Conservation (phyloP, 2,113 vertebrate genomes). For the Hylia prasina region DNA sequence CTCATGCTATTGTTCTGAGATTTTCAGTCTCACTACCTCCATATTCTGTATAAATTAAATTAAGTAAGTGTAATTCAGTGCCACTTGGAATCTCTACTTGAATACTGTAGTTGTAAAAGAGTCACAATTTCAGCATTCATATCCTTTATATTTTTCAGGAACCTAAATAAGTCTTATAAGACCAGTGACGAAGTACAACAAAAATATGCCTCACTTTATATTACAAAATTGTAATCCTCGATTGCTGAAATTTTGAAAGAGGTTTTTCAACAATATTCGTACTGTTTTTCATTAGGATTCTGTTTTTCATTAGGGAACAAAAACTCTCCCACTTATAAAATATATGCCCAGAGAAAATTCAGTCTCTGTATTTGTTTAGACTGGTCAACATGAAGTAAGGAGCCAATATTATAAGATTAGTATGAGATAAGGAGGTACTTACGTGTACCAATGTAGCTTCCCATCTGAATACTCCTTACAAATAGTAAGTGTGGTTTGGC, state of each 20-base stretch:
- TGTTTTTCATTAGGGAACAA: neutral
- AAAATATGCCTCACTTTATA: neutral
- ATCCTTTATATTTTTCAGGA: slow-evolving; percentile 54
- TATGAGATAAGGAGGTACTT: neutral
- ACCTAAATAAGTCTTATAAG: slow-evolving; percentile 42
- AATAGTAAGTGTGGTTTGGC: neutral
- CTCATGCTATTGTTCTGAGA: slow-evolving; percentile 57
- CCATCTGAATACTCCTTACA: neutral
- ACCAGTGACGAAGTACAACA: neutral
- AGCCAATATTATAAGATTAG: neutral
- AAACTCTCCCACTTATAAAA: neutral
- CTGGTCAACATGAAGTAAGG: neutral
- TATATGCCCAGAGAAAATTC: neutral
- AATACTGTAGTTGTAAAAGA: neutral
- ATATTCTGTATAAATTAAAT: slow-evolving; percentile 62
- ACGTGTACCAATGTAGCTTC: neutral
- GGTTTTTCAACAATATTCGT: neutral
- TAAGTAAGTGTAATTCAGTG: slow-evolving; percentile 43
- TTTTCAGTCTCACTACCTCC: slow-evolving; percentile 53
- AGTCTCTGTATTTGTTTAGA: neutral
- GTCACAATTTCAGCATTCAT: slow-evolving; percentile 40
- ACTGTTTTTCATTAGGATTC: neutral
- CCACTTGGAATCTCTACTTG: slow-evolving; percentile 26
- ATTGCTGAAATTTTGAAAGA: neutral
- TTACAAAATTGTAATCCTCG: neutral